Conservation (phyloP, 2,888 invertebrate genomes). For the Tachystola acroxantha region DNA sequence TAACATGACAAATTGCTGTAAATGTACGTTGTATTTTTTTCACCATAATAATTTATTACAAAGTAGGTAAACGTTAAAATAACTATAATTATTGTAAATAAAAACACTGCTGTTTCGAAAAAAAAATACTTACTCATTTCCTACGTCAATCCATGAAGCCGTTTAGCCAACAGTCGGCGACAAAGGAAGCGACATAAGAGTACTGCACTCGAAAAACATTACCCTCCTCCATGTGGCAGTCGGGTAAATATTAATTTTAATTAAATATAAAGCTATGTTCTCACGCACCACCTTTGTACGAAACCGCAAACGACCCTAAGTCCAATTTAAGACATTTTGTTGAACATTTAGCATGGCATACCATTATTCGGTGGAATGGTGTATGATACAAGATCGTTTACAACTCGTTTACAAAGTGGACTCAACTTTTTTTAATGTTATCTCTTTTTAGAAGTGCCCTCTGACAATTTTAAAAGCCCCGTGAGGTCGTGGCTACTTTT, state of each 20-base stretch:
- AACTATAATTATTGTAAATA: too few relatives aligned
- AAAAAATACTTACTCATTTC: too few relatives aligned
- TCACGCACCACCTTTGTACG: background rate
- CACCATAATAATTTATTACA: too few relatives aligned
- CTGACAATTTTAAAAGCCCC: conserved; percentile 60
- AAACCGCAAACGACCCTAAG: background rate
- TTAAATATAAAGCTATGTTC: background rate
- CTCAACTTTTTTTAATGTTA: conserved; percentile 56
- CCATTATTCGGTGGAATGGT: background rate
- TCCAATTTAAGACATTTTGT: background rate
- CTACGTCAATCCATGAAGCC: too few relatives aligned
- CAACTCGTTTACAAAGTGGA: conserved; percentile 66
- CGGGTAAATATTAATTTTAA: background rate
- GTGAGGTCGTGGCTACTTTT: conserved; percentile 37
- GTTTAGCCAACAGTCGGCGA: too few relatives aligned
- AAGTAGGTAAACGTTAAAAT: too few relatives aligned
- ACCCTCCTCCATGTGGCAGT: too few relatives aligned
- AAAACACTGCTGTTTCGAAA: too few relatives aligned
- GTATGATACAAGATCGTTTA: conserved; percentile 48
- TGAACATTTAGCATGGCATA: conserved; percentile 1
- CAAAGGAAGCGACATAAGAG: too few relatives aligned
- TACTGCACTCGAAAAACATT: too few relatives aligned
- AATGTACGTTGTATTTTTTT: too few relatives aligned
- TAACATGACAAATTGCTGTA: too few relatives aligned
- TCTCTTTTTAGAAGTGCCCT: conserved; percentile 59